Base-by-base conservation (phyloP, 2,113 vertebrate genomes). In the Panthera tigris region DNA sequence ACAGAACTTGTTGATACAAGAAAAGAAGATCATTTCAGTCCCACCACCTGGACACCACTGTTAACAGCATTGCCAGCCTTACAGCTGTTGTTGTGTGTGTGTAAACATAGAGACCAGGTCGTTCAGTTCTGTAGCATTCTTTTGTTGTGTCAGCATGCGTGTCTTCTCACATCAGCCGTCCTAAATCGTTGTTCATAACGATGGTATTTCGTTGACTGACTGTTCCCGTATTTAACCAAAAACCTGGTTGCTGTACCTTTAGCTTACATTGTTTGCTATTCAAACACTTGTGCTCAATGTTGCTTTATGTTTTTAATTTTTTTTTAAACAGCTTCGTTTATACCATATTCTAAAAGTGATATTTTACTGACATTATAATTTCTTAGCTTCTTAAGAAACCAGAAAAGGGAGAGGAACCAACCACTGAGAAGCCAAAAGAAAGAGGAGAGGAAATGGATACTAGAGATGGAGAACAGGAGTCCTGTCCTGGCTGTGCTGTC, bases 351-450 rank as follows among this genome's bases (percentile, higher is more conserved):
- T 61, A 82, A 16, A 92, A 80, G 52, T 95, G 73, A n/a, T 80
- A 48, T 81, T 95, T 95, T 95, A 52, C 39, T 86, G 93, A 91
- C 19, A 18, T 66, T 71, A 33, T 50, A 23, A 94, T 98, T 98
- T 93, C 96, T 97, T 97, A 99, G 99, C 99, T 99, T 97, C 99
- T 99, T 98, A 99, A 99, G 98, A 99, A 99, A 96, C 99, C 99
- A 88, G 99, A 99, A 98, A 99, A 99, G 94, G 99, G 99, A 87
- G 99, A 99, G 74, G 99, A 99, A 16, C 95, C 98, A 87, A 97
- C 98, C 89, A 98, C 98, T 85, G 99, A 99, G 97, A 99, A 99
- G 66, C 98, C 99, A 31, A 99, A 99, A 98, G 99, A 99, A 89
- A 99, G 99, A 99, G 98, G 98, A 85, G 99, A 99, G 95, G 98